Evolutionary conservation across 2,888 invertebrate species (phyloP), one percentile per base, ranked within the genome.

Genomic region (Drosophila ezoana): DNA sequence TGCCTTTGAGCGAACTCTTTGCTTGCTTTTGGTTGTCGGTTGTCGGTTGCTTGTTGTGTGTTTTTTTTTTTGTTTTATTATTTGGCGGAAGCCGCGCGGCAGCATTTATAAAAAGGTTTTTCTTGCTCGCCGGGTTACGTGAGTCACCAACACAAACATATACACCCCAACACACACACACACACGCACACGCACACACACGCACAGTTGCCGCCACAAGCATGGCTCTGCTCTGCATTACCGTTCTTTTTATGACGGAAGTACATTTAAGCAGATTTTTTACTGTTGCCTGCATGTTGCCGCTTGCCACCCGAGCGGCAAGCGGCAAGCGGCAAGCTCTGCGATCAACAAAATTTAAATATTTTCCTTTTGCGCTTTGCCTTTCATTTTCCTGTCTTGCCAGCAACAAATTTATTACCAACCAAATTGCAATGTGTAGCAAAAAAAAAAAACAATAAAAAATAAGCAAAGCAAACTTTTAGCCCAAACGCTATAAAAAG

Each of bases 211-310:
- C 8, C 8, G 28, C 28, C 28, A 40, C 38, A 33, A 56, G 20
- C 10, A 20, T 40, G 60, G 61, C 61, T 61, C 20, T 52, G 67
- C 72, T 75, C 57, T 79, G 84, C 85, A 87, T 87, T 84, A 87
- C 80, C 69, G 80, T 87, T 87, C 76, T 85, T 87, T 66, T 85
- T 85, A 85, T 85, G 83, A 85, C 87, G 87, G 85, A 85, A 87
- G 81, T 85, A 85, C 87, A 85, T 87, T 85, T 81, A 80, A 87
- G 84, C 78, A 74, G 80, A 80, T 84, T 84, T 85, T 79, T 72
- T 71, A 48, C 72, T 66, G 51, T 66, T 74, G 54, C 44, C 40
- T 14, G 18, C 51, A 38, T 52, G 48, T 63, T 70, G 70, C 49
- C 56, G 57, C 60, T 38, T 44, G 59, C 53, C 54, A 45, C 49